These are phyloP conservation scores for Ochropleura plecta DNA, from an alignment of 2,888 invertebrate genomes.

Conservation along the genomic window DNA sequence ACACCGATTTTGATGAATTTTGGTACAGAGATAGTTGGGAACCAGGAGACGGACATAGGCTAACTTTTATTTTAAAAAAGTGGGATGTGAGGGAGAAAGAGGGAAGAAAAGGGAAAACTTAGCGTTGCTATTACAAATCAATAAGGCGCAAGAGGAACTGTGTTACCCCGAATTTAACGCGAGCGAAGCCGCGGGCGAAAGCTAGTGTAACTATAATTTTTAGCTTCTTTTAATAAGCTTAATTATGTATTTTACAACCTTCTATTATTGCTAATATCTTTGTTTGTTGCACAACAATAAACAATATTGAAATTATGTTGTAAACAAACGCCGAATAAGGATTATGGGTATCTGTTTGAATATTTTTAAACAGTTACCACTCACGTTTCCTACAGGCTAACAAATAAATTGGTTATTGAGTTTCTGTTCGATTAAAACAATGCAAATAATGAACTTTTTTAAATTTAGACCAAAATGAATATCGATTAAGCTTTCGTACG, in stretches of 20 bases:
- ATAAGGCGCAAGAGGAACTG: too few species aligned
- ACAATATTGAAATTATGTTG: background rate
- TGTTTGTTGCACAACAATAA: background rate
- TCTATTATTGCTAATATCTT: background rate
- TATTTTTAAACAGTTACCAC: background rate
- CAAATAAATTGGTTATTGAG: background rate
- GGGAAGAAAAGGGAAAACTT: too few species aligned
- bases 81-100: too few species aligned
- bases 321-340: background rate
- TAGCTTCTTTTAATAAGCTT: background rate
- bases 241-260: background rate
- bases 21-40: too few species aligned
- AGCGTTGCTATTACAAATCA: too few species aligned
- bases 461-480: background rate
- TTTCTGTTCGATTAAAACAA: background rate
- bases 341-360: background rate
- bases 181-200: too few species aligned
- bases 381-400: background rate
- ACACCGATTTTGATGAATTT: too few species aligned
- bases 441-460: background rate
- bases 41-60: too few species aligned
- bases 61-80: too few species aligned
- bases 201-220: background rate
- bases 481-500: background rate
- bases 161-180: too few species aligned